phyloP scores from a whole-genome alignment of 2,797 vertebrate genomes.

The Poecilia gillii region DNA sequence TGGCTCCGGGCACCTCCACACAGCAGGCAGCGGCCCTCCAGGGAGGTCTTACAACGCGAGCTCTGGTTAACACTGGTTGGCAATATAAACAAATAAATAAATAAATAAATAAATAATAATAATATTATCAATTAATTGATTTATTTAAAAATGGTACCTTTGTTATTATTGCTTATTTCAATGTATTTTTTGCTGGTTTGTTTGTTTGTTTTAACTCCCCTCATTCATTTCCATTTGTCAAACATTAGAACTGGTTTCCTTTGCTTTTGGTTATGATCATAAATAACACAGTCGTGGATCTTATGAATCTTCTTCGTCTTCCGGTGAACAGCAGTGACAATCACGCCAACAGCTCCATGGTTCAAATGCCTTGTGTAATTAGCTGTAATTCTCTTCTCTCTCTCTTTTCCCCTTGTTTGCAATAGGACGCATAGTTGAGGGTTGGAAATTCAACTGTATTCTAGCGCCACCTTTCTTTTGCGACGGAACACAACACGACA shows the following conservation, averaged over 20 bases:
- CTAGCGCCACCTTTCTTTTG: constrained; percentile 68
- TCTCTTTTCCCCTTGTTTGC: background rate
- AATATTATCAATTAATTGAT: background rate
- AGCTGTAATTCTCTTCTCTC: background rate
- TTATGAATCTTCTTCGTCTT: background rate
- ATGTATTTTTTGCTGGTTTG: background rate
- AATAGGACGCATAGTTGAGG: background rate
- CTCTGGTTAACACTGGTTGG: constrained; percentile 51
- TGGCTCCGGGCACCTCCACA: constrained; percentile 65
- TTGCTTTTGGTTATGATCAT: background rate
- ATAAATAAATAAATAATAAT: too few species aligned
- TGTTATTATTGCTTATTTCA: background rate
- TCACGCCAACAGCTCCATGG: background rate
- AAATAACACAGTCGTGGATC: background rate
- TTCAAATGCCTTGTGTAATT: constrained; percentile 3
- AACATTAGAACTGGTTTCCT: background rate
- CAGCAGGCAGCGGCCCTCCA: constrained; percentile 49
- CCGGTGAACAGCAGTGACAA: background rate
- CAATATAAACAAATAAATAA: background rate
- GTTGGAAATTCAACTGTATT: constrained; percentile 49
- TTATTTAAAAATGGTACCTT: background rate
- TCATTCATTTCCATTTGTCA: background rate
- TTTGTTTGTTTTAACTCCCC: background rate
- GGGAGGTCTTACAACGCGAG: constrained; percentile 54
- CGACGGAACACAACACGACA: constrained; percentile 21